Base-by-base conservation (phyloP, 2,797 vertebrate species). In the Buphagus erythrorhynchus region DNA sequence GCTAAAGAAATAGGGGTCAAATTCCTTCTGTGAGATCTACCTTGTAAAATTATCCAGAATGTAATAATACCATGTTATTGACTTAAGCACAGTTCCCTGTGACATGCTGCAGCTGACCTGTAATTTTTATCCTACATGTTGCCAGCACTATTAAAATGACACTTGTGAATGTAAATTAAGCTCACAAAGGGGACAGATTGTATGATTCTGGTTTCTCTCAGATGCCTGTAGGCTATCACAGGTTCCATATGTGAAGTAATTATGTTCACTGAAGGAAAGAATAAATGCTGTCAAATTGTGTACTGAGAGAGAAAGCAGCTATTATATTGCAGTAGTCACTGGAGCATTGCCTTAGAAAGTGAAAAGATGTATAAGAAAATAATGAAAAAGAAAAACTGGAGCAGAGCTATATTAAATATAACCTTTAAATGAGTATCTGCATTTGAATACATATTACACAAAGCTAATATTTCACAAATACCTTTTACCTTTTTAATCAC, bases 241-340 rank as follows among this genome's bases (percentile, higher is more conserved):
- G 98, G 98, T 98, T 98, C 98, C 98, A 98, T 98, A 98, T 98
- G 98, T 98, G 98, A 98, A 98, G 98, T 98, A 98, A 99, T 98
- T 98, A 98, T 98, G 98, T 98, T 98, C 98, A 98, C 98, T 98
- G 98, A 98, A 98, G 98, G 98, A 98, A 98, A 98, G 98, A 98
- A 98, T 98, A 98, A 98, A 98, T 98, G 98, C 98, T 98, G 98
- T 98, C 98, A 98, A 98, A 98, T 97, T 98, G 98, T 98, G 97
- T 98, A 98, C 96, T 94, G 97, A 97, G 97, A 98, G 96, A 98
- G 97, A 98, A 98, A 98, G 98, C 97, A 97, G 98, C 97, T 97
- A 98, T 98, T 98, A 98, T 98, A 98, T 98, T 98, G 97, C 97
- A 98, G 97, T 93, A 98, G 97, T 97, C 88, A 69, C 97, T 97